phyloP scores from a whole-genome alignment of 2,888 invertebrate genomes.

The Saturnia japonica region DNA sequence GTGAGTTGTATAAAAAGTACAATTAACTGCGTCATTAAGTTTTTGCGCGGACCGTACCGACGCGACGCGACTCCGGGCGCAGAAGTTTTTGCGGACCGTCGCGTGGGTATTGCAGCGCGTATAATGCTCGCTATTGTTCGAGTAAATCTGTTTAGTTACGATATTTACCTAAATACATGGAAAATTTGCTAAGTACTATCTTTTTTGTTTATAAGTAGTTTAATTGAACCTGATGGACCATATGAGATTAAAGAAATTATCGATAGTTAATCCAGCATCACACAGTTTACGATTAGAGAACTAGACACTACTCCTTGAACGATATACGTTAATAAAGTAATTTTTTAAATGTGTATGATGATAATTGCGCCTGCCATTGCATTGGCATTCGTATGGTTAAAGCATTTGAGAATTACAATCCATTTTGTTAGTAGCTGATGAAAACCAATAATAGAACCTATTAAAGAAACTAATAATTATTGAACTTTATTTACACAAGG shows the following conservation, averaged over 20 bases:
- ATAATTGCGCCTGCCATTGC: neutral
- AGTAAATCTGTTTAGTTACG: slow-evolving; percentile 12
- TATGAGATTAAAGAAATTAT: neutral
- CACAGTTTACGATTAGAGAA: neutral
- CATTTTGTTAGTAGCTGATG: neutral
- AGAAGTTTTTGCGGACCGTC: slow-evolving; percentile 30
- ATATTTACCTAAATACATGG: slow-evolving; percentile 1
- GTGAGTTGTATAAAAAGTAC: slow-evolving; percentile 44
- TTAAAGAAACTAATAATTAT: too few species aligned
- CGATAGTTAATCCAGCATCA: neutral
- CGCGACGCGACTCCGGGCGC: neutral
- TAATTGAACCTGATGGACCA: neutral
- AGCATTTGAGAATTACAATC: neutral
- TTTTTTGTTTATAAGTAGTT: neutral
- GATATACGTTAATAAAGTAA: neutral
- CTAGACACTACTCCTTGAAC: neutral
- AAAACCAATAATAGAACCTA: neutral
- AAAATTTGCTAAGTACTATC: neutral
- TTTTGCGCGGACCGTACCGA: slow-evolving; percentile 43
- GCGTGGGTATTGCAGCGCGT: slow-evolving; percentile 11
- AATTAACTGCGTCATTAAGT: slow-evolving; percentile 51
- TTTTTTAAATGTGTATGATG: neutral
- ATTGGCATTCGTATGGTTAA: too few species aligned
- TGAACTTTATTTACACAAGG: too few species aligned
- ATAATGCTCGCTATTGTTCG: slow-evolving; percentile 18